Conservation (phyloP, 2,113 vertebrate species). For the Leptosomus discolor region DNA sequence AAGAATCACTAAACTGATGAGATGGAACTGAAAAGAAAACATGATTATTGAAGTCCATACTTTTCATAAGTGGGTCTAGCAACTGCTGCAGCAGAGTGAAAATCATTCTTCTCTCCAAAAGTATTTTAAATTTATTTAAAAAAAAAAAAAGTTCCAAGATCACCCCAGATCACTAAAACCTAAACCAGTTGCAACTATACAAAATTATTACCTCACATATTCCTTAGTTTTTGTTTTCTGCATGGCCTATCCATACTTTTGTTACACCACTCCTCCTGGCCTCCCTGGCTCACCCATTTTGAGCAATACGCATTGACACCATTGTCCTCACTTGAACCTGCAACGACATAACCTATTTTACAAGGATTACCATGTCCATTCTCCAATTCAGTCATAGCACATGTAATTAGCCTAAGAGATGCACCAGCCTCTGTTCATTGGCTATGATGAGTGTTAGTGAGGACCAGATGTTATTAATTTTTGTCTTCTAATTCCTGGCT, state of each 20-base stretch:
- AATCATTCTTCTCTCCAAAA: neutral
- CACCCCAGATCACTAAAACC: neutral
- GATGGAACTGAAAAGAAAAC: neutral
- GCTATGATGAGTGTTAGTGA: neutral
- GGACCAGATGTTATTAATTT: neutral
- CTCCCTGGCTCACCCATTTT: neutral
- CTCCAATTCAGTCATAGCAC: neutral
- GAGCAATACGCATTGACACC: neutral
- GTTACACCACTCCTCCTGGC: neutral
- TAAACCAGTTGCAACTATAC: neutral
- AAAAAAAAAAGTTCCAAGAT: neutral
- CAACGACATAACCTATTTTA: neutral
- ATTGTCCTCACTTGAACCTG: neutral
- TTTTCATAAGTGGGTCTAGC: neutral
- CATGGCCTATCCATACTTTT: neutral
- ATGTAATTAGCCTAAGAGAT: neutral
- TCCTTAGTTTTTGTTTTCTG: neutral
- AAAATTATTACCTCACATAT: neutral
- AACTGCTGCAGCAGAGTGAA: neutral
- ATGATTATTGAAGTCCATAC: neutral
- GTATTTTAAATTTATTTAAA: neutral
- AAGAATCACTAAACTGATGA: slow-evolving; percentile 39
- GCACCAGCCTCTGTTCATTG: neutral
- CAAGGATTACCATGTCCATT: neutral
- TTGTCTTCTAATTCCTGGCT: neutral